Conservation (phyloP, 2,113 vertebrate genomes). For the Phylloscopus trochilus region DNA sequence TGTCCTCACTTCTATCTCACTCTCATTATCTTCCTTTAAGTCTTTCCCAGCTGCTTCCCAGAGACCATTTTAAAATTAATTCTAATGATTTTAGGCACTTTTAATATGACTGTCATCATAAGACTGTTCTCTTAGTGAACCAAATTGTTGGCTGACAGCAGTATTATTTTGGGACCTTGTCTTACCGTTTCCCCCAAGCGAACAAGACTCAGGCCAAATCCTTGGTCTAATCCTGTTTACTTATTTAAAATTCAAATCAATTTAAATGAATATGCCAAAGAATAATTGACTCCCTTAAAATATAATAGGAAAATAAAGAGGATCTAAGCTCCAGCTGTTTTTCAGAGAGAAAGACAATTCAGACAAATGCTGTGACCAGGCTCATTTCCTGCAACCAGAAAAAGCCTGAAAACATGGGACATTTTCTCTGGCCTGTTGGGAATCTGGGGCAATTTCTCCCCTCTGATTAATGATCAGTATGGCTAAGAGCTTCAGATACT, state of each 20-base stretch:
- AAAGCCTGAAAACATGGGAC: neutral
- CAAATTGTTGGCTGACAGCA: neutral
- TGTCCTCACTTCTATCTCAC: neutral
- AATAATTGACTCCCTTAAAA: neutral
- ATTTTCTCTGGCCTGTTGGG: neutral
- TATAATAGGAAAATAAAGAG: neutral
- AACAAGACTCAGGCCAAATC: neutral
- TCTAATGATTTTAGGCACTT: conserved; percentile 21
- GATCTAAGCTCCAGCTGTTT: neutral
- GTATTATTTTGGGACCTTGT: neutral
- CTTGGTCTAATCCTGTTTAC: conserved; percentile 15
- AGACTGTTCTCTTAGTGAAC: neutral
- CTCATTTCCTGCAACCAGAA: neutral
- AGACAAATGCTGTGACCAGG: neutral
- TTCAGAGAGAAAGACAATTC: neutral
- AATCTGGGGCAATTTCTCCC: neutral
- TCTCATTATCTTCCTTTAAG: neutral
- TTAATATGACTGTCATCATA: neutral
- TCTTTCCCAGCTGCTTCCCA: neutral
- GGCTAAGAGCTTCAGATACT: neutral
- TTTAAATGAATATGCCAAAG: neutral
- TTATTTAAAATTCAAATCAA: conserved; percentile 29
- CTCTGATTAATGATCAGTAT: neutral
- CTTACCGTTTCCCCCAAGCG: neutral
- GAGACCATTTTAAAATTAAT: conserved; percentile 49